These are phyloP conservation scores for Plagodis dolabraria DNA, from an alignment of 2,888 invertebrate genomes.

Conservation along the genomic window DNA sequence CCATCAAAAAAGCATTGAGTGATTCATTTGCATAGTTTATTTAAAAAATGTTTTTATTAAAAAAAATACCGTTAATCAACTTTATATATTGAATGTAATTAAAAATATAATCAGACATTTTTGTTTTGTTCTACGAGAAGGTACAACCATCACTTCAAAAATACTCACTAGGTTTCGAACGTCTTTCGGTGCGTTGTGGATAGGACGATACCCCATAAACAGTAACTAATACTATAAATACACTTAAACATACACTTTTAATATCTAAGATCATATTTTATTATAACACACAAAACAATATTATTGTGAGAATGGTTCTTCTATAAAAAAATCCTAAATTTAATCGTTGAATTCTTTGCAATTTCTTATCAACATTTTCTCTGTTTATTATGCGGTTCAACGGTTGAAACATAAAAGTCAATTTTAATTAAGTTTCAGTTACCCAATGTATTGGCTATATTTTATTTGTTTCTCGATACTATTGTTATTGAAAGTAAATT, in stretches of 20 bases:
- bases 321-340: not conserved
- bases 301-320: not conserved
- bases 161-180: conserved; percentile 1
- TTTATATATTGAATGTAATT: no score
- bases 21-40: no score
- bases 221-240: not conserved
- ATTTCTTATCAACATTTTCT: conserved; percentile 8
- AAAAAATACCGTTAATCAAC: no score
- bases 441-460: conserved; percentile 14
- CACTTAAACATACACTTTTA: not conserved
- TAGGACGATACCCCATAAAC: conserved; percentile 1
- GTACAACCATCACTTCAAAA: not conserved
- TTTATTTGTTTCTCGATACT: conserved; percentile 25
- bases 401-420: conserved; percentile 23
- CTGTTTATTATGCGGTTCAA: conserved; percentile 22
- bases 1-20: no score
- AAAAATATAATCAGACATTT: no score
- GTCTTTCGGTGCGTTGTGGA: not conserved
- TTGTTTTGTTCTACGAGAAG: no score
- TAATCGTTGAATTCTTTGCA: conserved; percentile 7
- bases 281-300: not conserved
- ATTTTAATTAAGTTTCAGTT: conserved; percentile 41
- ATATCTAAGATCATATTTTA: conserved; percentile 8
- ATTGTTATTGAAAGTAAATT: conserved; percentile 8
- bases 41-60: no score